Base-by-base conservation (phyloP, 2,113 vertebrate genomes). In the Dolichallabes microphthalmus region DNA sequence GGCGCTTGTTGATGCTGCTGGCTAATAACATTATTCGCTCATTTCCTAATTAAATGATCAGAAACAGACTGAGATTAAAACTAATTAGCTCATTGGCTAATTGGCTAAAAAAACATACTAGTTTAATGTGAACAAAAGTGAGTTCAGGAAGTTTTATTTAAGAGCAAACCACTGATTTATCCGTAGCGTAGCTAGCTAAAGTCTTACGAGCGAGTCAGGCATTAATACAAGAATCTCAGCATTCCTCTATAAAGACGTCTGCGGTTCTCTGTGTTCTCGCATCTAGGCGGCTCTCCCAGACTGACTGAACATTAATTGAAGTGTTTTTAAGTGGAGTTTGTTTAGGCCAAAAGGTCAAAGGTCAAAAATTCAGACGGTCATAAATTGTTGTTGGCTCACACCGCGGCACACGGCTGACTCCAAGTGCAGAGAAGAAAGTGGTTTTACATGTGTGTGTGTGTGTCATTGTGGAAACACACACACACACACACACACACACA, bases 401-500 rank as follows among this genome's bases (percentile, higher is more conserved):
- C 30, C 63, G 57, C 17, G 52, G 45, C 20, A 76, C 82, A 52
- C 15, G 57, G 15, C 12, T 27, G 69, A 74, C 1, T 83, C 25
- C 3, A 63, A 60, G n/a, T 32, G 30, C 55, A 52, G 69, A 74
- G n/a, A 74, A 83, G 27, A 27, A 27, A 61, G 76, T 27, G 25
- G 39, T 69, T 85, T 57, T 69, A n/a, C 55, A 50, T 66, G 60
- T 69, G 69, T 73, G 66, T 66, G 64, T 66, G 27, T 66, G 52
- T 85, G 61, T 79, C 50, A 10, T 20, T 75, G 64, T 55, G n/a
- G 74, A 77, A n/a, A 55, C 15, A 45, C 45, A 45, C 55, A 55
- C 30, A 83, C 75, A 84, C 82, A 85, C 84, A 85, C 87, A 80
- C 84, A 84, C 86, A 87, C 89, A 79, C 64, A 14, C 58, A 83